Evolutionary conservation across 2,113 vertebrate genomes (phyloP).

Genomic region (Morone chrysops): DNA sequence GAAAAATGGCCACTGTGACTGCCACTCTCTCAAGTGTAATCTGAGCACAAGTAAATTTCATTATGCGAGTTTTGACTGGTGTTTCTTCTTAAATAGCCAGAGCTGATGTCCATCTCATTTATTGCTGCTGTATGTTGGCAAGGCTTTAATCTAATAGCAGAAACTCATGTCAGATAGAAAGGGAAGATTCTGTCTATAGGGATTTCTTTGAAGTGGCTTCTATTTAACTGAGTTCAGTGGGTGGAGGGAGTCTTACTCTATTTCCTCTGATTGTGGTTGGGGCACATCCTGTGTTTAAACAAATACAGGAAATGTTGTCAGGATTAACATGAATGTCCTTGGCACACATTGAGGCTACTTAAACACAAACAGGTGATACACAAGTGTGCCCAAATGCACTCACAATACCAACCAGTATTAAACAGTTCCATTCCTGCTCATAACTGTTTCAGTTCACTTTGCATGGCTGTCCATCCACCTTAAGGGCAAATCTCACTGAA

Average conservation of each 20-base stretch:
- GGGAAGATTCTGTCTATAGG: background rate
- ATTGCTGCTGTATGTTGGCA: background rate
- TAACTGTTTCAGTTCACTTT: background rate
- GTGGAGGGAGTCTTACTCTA: conserved; percentile 29
- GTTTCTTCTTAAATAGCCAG: no score
- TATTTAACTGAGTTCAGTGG: conserved; percentile 21
- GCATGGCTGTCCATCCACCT: no score
- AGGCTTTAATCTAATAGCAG: background rate
- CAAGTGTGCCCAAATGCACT: background rate
- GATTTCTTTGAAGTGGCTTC: conserved; percentile 5
- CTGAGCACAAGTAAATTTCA: background rate
- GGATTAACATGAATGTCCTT: conserved; percentile 44
- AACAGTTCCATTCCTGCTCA: no score
- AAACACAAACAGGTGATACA: conserved; percentile 2
- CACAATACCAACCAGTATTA: background rate
- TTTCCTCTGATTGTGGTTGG: conserved; percentile 79
- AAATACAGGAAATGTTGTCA: conserved; percentile 78
- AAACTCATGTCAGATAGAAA: background rate
- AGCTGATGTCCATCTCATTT: no score
- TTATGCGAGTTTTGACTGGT: background rate
- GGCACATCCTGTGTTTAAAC: conserved; percentile 62
- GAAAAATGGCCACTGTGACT: no score
- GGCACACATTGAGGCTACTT: background rate
- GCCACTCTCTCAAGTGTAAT: background rate
- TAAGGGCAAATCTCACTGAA: background rate